Evolutionary conservation across 2,888 invertebrate genomes (phyloP).

Genomic region (Crioceris asparagi): DNA sequence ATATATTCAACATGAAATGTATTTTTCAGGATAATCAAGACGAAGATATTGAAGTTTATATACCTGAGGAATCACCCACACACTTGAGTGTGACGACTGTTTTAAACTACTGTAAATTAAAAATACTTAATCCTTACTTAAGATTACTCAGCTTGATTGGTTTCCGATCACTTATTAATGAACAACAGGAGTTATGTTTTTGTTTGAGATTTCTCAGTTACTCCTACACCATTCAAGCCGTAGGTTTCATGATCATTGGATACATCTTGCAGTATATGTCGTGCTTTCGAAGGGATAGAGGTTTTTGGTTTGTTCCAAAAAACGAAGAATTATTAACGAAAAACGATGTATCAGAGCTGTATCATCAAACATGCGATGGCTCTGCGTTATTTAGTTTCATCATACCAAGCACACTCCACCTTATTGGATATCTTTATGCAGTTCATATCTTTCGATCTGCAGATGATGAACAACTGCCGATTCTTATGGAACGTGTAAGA

Average conservation of each 20-base stretch:
- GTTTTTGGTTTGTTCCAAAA: constrained; percentile 50
- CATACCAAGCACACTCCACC: constrained; percentile 61
- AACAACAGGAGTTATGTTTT: constrained; percentile 48
- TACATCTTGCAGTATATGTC: constrained; percentile 70
- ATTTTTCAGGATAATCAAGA: constrained; percentile 55
- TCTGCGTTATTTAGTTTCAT: constrained; percentile 62
- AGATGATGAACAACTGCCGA: constrained; percentile 73
- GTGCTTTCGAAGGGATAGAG: constrained; percentile 62
- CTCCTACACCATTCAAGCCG: constrained; percentile 48
- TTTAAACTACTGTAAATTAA: constrained; percentile 70
- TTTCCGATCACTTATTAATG: constrained; percentile 56
- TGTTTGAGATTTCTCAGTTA: constrained; percentile 52
- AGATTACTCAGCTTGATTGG: constrained; percentile 65
- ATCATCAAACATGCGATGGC: constrained; percentile 57
- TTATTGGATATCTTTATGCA: constrained; percentile 61
- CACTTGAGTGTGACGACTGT: constrained; percentile 67
- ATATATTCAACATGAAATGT: neutral
- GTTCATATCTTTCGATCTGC: constrained; percentile 62
- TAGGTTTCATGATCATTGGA: constrained; percentile 35
- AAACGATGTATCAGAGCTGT: constrained; percentile 28
- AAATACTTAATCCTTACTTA: constrained; percentile 69
- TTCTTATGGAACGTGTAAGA: constrained; percentile 68
- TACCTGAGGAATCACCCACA: constrained; percentile 30
- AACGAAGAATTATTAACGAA: constrained; percentile 9
- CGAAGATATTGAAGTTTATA: constrained; percentile 47